Conservation (phyloP, 2,797 vertebrate genomes). For the Cuniculus paca region DNA sequence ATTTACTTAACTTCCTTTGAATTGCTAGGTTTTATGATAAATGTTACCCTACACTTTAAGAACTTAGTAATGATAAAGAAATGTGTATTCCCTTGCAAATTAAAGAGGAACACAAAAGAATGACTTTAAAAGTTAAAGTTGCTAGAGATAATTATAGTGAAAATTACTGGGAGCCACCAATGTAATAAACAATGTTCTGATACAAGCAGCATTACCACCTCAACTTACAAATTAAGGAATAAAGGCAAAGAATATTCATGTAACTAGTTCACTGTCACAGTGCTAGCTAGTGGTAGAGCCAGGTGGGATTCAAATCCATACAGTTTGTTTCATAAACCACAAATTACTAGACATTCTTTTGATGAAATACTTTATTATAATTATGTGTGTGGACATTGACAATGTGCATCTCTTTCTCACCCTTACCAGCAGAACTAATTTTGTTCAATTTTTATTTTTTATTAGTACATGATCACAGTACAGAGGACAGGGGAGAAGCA, state of each 20-base stretch:
- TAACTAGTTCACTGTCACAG: too few relatives aligned
- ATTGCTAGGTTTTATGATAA: neutral
- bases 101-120: neutral
- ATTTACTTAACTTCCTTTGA: neutral
- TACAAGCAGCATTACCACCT: rapidly evolving
- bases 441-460: neutral
- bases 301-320: too few relatives aligned
- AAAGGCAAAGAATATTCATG: neutral
- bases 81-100: neutral
- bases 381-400: neutral
- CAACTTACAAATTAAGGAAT: neutral
- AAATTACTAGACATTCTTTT: neutral
- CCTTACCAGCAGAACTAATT: neutral
- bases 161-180: neutral
- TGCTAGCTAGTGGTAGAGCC: neutral
- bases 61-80: neutral
- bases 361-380: neutral
- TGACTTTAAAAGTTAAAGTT: neutral
- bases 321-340: too few relatives aligned
- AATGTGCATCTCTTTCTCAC: neutral
- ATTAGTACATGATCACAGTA: neutral
- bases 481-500: neutral
- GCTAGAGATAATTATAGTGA: neutral
- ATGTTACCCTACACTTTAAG: neutral
- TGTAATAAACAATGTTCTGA: neutral